phyloP scores from a whole-genome alignment of 2,888 invertebrate species.

The Caenorhabditis drosophilae region DNA sequence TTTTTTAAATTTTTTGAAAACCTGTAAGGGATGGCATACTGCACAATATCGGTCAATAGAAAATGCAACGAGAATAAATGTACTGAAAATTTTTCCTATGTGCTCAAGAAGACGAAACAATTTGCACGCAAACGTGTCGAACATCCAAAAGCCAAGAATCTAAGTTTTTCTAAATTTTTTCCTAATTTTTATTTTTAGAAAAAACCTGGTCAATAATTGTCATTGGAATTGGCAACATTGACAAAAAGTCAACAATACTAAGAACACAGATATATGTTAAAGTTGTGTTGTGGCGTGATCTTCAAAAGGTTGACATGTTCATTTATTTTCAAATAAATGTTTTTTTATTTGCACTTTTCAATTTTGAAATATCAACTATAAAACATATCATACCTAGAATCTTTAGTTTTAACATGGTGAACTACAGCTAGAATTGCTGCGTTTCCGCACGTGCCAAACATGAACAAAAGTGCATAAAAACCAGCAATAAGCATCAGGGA shows the following conservation, averaged over 20 bases:
- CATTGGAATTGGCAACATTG: constrained; percentile 66
- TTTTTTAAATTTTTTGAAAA: constrained; percentile 6
- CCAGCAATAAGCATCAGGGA: constrained; percentile 72
- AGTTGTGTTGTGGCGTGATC: constrained; percentile 63
- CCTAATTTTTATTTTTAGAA: background rate
- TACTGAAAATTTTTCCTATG: constrained; percentile 60
- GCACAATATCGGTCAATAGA: constrained; percentile 54
- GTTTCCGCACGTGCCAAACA: constrained; percentile 72
- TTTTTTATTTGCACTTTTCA: constrained; percentile 7
- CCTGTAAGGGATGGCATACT: constrained; percentile 54
- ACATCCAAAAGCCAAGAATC: constrained; percentile 69
- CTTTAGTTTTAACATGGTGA: constrained; percentile 48
- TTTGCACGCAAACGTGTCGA: constrained; percentile 67
- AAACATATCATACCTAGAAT: constrained; percentile 3
- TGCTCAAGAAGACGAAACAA: constrained; percentile 68
- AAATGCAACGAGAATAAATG: constrained; percentile 57
- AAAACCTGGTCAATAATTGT: constrained; percentile 67
- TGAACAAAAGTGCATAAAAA: constrained; percentile 73
- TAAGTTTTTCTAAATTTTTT: constrained; percentile 40
- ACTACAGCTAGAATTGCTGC: constrained; percentile 59
- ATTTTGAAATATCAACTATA: constrained; percentile 4
- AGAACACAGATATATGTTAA: constrained; percentile 66
- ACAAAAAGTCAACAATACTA: constrained; percentile 64
- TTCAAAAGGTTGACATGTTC: constrained; percentile 3
- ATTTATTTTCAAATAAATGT: constrained; percentile 25